These are phyloP conservation scores for Bufo gargarizans DNA, from an alignment of 2,113 vertebrate species.

Conservation along the genomic window DNA sequence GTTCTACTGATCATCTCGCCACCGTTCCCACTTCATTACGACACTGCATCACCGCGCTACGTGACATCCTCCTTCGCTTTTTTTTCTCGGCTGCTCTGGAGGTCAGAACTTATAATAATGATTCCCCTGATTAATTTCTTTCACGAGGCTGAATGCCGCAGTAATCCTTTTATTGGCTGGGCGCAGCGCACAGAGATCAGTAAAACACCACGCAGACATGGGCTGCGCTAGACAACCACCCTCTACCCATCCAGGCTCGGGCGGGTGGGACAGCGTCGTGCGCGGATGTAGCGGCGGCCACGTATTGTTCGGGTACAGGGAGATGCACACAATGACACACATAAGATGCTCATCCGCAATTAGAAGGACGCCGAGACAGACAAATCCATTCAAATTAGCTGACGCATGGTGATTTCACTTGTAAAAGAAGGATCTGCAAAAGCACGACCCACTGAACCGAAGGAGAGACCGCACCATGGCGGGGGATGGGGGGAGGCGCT, in stretches of 20 bases:
- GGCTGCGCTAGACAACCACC: slow-evolving; percentile 1
- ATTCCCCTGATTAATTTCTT: slow-evolving; percentile 18
- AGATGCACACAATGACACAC: slow-evolving; percentile 14
- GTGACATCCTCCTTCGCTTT: neutral
- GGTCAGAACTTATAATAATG: neutral
- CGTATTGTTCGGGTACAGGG: slow-evolving; percentile 20
- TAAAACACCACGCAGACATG: neutral
- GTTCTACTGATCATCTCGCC: neutral
- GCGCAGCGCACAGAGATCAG: slow-evolving; percentile 2
- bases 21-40: neutral
- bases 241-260: slow-evolving; percentile 4
- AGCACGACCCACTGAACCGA: neutral
- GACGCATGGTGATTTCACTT: slow-evolving; percentile 13
- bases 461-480: neutral
- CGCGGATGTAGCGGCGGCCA: neutral
- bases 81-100: neutral
- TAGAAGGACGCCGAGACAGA: slow-evolving; percentile 28
- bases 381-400: slow-evolving; percentile 27
- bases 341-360: slow-evolving; percentile 25
- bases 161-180: slow-evolving; percentile 45
- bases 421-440: slow-evolving; percentile 19
- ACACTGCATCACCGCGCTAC: neutral
- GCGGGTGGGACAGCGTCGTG: slow-evolving; percentile 18
- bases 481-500: too few species aligned
- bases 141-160: slow-evolving; percentile 14